Percentiles rank a stretch among this genome's conserved stretches.
These are phyloP conservation scores for Botia kubotai DNA, from an alignment of 2,797 vertebrate species.

Conservation along the genomic window DNA sequence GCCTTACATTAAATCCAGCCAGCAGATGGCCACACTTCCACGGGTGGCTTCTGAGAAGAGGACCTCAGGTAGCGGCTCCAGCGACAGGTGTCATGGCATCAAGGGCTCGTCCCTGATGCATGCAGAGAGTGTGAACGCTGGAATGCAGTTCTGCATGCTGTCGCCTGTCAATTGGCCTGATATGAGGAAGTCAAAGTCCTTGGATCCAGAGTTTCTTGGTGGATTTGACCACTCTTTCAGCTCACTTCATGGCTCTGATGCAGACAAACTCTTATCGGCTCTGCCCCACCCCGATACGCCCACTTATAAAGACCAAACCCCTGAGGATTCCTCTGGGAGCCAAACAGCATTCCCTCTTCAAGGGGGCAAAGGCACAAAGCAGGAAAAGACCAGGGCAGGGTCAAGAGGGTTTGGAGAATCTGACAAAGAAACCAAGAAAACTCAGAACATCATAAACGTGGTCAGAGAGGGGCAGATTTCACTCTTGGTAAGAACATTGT, in stretches of 20 bases:
- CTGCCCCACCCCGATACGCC: constrained; percentile 83
- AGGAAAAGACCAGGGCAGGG: constrained; percentile 77
- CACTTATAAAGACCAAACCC: constrained; percentile 75
- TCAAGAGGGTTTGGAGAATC: constrained; percentile 69
- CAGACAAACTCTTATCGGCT: constrained; percentile 82
- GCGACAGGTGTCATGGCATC: constrained; percentile 76
- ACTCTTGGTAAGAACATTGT: constrained; percentile 78
- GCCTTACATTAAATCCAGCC: constrained; percentile 95
- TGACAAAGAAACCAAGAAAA: constrained; percentile 88
- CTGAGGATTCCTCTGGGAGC: constrained; percentile 68
- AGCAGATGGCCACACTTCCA: constrained; percentile 87
- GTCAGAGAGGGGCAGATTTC: constrained; percentile 95
- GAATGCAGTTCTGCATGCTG: constrained; percentile 86
- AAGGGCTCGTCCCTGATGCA: constrained; percentile 77
- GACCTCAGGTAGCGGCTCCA: constrained; percentile 73
- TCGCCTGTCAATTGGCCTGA: constrained; percentile 91
- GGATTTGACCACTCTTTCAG: constrained; percentile 76
- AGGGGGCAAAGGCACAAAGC: constrained; percentile 68
- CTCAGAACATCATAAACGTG: constrained; percentile 94
- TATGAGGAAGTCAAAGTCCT: constrained; percentile 84
- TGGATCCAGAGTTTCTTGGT: constrained; percentile 83
- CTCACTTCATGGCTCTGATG: constrained; percentile 78
- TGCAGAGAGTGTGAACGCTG: constrained; percentile 74
- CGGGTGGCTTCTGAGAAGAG: constrained; percentile 85
- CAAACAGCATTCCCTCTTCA: constrained; percentile 81